These are phyloP conservation scores for Diorhabda carinulata DNA, from an alignment of 1,140 invertebrate species.

Conservation along the genomic window DNA sequence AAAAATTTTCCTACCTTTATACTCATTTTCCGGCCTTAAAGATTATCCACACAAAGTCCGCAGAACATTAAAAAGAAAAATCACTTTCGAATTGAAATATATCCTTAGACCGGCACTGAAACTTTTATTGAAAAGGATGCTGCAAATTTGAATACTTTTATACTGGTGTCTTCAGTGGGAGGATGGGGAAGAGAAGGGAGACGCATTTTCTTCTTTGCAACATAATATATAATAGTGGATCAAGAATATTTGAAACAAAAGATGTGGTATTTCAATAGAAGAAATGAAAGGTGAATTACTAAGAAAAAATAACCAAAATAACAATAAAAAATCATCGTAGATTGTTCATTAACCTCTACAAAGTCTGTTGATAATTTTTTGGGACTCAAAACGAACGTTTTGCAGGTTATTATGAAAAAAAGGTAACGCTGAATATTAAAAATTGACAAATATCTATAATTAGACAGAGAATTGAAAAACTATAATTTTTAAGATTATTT, in stretches of 20 bases:
- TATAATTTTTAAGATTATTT: too few species aligned
- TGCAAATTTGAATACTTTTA: constrained; percentile 22
- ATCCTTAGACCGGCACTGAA: constrained; percentile 17
- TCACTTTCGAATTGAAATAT: constrained; percentile 11
- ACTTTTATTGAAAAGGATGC: constrained; percentile 21
- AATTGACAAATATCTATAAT: too few species aligned
- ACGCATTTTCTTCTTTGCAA: constrained; percentile 11
- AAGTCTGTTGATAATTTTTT: too few species aligned
- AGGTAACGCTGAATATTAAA: too few species aligned
- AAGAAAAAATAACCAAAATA: too few species aligned
- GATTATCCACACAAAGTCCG: constrained; percentile 4
- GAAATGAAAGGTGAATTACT: too few species aligned
- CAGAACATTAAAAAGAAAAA: constrained; percentile 3
- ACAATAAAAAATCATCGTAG: too few species aligned
- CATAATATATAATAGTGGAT: constrained; percentile 21
- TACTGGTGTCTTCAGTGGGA: constrained; percentile 17
- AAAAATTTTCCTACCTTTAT: constrained; percentile 17
- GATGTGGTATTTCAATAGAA: too few species aligned
- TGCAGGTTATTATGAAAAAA: too few species aligned
- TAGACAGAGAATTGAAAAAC: too few species aligned
- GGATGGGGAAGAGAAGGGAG: constrained; percentile 18
- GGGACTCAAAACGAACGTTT: too few species aligned
- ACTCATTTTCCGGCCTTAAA: constrained; percentile 10
- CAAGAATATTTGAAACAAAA: neutral
- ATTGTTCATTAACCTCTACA: too few species aligned